Conservation (phyloP, 2,888 invertebrate genomes). For the Leptopilina myrica region DNA sequence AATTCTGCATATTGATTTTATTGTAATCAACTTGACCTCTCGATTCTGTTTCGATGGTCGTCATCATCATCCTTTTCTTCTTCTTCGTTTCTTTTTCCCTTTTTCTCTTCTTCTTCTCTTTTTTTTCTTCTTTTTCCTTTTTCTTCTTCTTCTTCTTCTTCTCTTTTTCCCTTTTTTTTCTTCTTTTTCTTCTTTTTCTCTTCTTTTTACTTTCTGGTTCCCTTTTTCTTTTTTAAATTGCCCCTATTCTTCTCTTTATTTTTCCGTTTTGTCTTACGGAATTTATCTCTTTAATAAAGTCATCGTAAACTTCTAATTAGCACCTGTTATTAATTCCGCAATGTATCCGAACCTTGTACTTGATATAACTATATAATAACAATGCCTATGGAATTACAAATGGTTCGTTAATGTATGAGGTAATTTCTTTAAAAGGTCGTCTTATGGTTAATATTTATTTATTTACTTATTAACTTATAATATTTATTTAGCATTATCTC, state of each 20-base stretch:
- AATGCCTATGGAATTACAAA: slow-evolving; percentile 17
- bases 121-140: neutral
- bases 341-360: slow-evolving; percentile 12
- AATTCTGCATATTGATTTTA: slow-evolving; percentile 29
- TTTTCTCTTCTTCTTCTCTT: neutral
- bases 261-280: neutral
- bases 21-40: slow-evolving; percentile 18
- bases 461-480: too few species aligned
- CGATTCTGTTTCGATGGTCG: neutral
- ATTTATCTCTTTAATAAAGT: too few species aligned
- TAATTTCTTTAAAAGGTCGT: neutral
- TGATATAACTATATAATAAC: neutral
- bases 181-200: too few species aligned
- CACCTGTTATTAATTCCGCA: slow-evolving; percentile 3
- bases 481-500: too few species aligned
- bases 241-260: neutral
- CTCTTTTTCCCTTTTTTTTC: too few species aligned
- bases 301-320: neutral
- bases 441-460: neutral
- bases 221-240: neutral
- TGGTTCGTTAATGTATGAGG: slow-evolving; percentile 11
- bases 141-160: too few species aligned
- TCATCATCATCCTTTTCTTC: too few species aligned
- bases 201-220: too few species aligned
- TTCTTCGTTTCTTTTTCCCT: too few species aligned